Evolutionary conservation across 2,888 invertebrate genomes (phyloP), one percentile per base, ranked within the genome.

Genomic region (Sphecodes monilicornis): DNA sequence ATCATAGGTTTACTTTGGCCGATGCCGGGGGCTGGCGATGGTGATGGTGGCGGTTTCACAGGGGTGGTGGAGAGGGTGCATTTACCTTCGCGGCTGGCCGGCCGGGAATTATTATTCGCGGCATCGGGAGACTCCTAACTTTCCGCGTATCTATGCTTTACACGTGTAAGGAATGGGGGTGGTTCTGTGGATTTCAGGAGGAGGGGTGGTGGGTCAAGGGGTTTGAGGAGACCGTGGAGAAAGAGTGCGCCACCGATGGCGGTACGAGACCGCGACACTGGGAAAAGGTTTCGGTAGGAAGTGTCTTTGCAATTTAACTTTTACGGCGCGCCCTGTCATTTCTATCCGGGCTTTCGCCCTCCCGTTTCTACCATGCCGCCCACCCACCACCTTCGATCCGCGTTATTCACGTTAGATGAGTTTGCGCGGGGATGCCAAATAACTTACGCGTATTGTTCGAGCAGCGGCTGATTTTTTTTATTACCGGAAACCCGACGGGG

Each of bases 301-400:
- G 86, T 86, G 87, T 85, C 88, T 82, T 80, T 80, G 89, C 87
- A 89, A 89, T 89, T 89, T 88, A 89, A 89, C 89, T 89, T 89
- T 89, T 89, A 86, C 83, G 89, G 72, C 86, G 78, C 80, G 73
- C 84, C 84, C 77, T 88, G 87, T 88, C 87, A 87, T 88, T 85
- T 85, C 87, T 88, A 80, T 78, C 83, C 76, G n/a, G 64, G 39
- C 76, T 70, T 70, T 72, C 54, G 76, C 26, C 71, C 36, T 50
- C 26, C 26, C 13, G 16, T 8, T 3, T 32, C 8, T 6, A 57
- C 50, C 54, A 32, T 70, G 26, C 16, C 29, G 8, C 32, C 5
- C 16, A 22, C 22, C 18, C 22, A n/a, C 71, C 11, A 13, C 54
- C 43, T 50, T 46, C 72, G 78, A 74, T 71, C 74, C 57, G 32